Conservation (phyloP, 2,888 invertebrate genomes). For the Ennomos fuscantarius region DNA sequence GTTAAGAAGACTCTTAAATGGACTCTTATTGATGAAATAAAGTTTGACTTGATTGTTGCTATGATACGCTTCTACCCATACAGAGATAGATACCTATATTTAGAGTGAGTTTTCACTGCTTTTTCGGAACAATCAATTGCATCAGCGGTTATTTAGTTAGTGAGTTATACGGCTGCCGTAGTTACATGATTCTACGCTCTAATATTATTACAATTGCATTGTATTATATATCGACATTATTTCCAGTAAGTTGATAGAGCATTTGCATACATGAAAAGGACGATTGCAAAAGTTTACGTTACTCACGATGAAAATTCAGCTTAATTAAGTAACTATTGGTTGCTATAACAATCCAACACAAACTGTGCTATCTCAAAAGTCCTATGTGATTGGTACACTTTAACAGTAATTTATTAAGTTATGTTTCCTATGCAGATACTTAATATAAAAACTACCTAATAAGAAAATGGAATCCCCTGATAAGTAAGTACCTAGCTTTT, state of each 20-base stretch:
- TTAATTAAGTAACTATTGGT: neutral
- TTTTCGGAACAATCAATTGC: too few species aligned
- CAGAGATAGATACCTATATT: neutral
- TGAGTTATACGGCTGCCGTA: too few species aligned
- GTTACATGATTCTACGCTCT: too few species aligned
- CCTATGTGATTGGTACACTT: constrained; percentile 18
- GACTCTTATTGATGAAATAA: constrained; percentile 7
- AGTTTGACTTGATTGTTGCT: constrained; percentile 18
- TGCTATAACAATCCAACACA: too few species aligned
- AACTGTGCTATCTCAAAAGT: constrained; percentile 1
- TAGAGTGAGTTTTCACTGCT: too few species aligned
- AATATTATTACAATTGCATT: too few species aligned
- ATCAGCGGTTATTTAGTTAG: too few species aligned
- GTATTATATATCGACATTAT: too few species aligned
- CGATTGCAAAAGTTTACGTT: too few species aligned
- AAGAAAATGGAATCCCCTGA: constrained; percentile 24
- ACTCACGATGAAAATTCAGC: neutral
- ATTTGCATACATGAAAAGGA: too few species aligned
- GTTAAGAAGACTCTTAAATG: neutral
- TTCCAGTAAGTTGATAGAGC: too few species aligned
- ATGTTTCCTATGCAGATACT: constrained; percentile 2
- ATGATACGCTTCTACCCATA: constrained; percentile 7
- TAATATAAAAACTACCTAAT: neutral
- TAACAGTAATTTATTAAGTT: constrained; percentile 9
- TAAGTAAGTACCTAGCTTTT: constrained; percentile 24